phyloP scores from a whole-genome alignment of 1,140 invertebrate genomes.

The Mactra quadrangularis region DNA sequence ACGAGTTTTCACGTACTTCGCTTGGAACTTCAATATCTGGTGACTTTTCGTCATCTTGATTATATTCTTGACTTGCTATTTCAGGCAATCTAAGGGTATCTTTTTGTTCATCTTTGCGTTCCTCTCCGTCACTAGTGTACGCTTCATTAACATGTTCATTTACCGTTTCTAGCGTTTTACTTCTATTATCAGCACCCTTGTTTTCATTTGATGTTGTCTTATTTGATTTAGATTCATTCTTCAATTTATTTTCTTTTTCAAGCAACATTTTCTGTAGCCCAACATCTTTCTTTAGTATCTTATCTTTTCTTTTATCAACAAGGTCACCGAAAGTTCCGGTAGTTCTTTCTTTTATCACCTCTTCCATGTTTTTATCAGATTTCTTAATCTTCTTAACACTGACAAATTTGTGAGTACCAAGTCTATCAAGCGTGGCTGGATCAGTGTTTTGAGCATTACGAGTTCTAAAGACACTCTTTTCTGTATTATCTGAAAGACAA shows the following conservation, averaged over 20 bases:
- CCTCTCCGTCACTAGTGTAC: background rate
- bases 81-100: constrained; percentile 20
- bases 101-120: background rate
- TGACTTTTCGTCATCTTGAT: background rate
- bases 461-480: constrained; percentile 45
- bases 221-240: background rate
- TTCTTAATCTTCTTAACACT: constrained; percentile 60
- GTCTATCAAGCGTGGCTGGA: constrained; percentile 4
- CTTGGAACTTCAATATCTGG: background rate
- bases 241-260: background rate
- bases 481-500: background rate
- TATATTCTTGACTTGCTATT: constrained; percentile 1
- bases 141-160: background rate
- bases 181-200: background rate
- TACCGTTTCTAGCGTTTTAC: background rate
- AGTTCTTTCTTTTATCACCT: constrained; percentile 49
- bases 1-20: background rate
- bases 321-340: constrained; percentile 56
- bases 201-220: background rate
- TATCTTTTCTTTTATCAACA: constrained; percentile 49
- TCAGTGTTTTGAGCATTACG: constrained; percentile 16
- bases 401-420: constrained; percentile 52
- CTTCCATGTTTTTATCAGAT: background rate
- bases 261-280: constrained; percentile 5
- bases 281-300: constrained; percentile 38